phyloP scores from a whole-genome alignment of 2,113 vertebrate genomes.

The Piprites chloris region DNA sequence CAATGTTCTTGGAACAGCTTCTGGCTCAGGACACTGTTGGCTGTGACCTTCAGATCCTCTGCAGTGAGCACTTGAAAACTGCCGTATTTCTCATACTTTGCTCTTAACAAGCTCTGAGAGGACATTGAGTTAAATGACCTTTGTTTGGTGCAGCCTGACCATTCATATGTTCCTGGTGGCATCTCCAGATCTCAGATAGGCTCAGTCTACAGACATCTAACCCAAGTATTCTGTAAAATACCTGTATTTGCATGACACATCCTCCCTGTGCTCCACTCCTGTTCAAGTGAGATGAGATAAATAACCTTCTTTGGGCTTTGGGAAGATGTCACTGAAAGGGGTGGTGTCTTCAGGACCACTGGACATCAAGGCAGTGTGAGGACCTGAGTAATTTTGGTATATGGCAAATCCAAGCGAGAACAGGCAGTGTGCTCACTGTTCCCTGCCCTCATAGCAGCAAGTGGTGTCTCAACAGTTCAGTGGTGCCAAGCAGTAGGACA shows the following conservation, averaged over 20 bases:
- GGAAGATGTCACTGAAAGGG: neutral
- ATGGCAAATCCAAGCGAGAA: neutral
- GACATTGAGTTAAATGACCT: neutral
- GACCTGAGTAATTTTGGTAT: neutral
- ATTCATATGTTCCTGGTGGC: neutral
- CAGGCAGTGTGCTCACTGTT: neutral
- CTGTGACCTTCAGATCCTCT: neutral
- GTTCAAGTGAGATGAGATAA: neutral
- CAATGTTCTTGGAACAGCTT: neutral
- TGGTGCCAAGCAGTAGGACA: neutral
- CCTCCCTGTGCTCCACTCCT: neutral
- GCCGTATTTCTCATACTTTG: neutral
- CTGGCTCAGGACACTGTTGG: neutral
- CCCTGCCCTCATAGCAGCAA: neutral
- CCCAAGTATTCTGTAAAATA: neutral
- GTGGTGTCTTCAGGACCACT: neutral
- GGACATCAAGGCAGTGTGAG: neutral
- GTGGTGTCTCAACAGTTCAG: neutral
- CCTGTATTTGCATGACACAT: neutral
- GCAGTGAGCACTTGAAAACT: neutral
- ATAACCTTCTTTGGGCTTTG: neutral
- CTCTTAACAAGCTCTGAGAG: neutral
- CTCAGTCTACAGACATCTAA: neutral
- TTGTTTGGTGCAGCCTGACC: neutral
- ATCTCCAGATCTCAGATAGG: neutral